Evolutionary conservation across 2,888 invertebrate genomes (phyloP), one percentile per base, ranked within the genome.

Genomic region (Drosophila flavopinicola): DNA sequence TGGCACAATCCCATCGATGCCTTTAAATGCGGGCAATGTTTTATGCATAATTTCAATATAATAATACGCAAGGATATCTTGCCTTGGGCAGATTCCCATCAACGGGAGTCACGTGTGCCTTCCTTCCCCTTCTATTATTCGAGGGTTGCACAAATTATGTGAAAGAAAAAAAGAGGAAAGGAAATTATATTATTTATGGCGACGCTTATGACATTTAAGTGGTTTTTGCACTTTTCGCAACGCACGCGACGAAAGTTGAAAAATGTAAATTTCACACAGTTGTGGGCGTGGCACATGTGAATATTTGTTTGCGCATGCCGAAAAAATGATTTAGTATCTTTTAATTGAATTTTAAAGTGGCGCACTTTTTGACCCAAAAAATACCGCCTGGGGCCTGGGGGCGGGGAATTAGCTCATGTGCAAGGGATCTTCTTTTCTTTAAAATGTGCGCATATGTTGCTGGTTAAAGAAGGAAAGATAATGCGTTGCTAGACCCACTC

Each of bases 301-400:
- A 67, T 51, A n/a, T n/a, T n/a, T 39, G 23, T 44, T 51, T 53
- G 25, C 60, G 41, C 30, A 44, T 42, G 11, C 25, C 39, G n/a
- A n/a, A 33, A 51, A 38, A 49, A 67, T 85, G 80, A 80, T 85
- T 82, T 80, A 80, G 57, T 56, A 44, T 37, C 41, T 82, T 85
- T 85, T 85, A 80, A 80, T 80, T 85, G 80, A 75, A 80, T 85
- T 85, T 82, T 78, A 82, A 85, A 85, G 83, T 80, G 73, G 59
- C 44, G 48, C 39, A 68, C 58, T 71, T 75, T 60, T 66, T 32
- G 37, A 48, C 49, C 41, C 30, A 65, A 66, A 71, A 63, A 41
- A 17, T 24, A 25, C 6, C 11, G 27, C 44, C 47, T 0, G 52
- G 30, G 47, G 35, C 33, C 44, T 42, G 1, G 52, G 30, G 47